Conservation (phyloP, 2,113 vertebrate species). For the Microcebus lehilahytsara region DNA sequence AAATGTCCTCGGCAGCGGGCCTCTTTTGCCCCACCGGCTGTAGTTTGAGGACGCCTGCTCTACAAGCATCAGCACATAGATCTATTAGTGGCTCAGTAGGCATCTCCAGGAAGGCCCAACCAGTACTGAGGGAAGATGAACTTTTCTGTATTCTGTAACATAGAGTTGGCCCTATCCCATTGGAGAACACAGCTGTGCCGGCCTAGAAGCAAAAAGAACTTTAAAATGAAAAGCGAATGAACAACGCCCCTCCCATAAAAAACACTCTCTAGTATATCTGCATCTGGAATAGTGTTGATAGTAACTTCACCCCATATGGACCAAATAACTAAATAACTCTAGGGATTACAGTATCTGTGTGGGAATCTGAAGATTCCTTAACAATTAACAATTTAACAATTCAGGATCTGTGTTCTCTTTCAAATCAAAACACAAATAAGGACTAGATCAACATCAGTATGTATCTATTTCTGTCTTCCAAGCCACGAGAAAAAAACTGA, state of each 20-base stretch:
- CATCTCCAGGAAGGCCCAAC: not conserved
- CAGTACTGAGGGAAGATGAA: not conserved
- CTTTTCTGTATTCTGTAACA: not conserved
- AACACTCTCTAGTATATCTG: not conserved
- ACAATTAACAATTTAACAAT: not conserved
- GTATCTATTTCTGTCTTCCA: not conserved
- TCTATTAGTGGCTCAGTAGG: not conserved
- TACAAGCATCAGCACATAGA: not conserved
- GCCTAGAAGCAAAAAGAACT: not conserved
- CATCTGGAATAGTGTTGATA: not conserved
- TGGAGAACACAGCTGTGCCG: not conserved
- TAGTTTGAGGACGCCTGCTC: too few species aligned
- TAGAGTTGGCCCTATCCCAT: not conserved
- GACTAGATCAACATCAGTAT: not conserved
- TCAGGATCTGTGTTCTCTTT: not conserved
- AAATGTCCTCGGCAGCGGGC: too few species aligned
- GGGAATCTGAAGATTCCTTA: not conserved
- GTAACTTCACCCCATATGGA: not conserved
- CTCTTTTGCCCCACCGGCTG: too few species aligned
- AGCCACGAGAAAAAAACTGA: not conserved
- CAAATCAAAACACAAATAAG: conserved; percentile 22
- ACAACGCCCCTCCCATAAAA: not conserved
- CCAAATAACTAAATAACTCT: not conserved
- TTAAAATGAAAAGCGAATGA: not conserved
- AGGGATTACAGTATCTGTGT: not conserved